Percentiles rank a stretch among this genome's conserved stretches.
phyloP scores from a whole-genome alignment of 2,797 vertebrate genomes.

The Periparus ater region DNA sequence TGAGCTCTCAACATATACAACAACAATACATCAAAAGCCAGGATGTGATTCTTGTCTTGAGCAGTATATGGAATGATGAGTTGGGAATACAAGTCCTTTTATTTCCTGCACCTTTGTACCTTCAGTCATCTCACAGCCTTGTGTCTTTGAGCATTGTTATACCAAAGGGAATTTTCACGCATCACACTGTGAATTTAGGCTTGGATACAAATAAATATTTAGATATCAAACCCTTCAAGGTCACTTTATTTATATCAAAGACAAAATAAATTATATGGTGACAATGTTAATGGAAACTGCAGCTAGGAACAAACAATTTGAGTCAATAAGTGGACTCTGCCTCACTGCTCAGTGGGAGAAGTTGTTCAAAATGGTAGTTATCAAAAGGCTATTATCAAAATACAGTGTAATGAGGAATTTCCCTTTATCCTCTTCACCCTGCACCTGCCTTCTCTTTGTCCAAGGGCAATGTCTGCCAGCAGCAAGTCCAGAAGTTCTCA shows the following conservation, averaged over 20 bases:
- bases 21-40: constrained; percentile 39
- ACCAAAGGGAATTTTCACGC: neutral
- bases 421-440: neutral
- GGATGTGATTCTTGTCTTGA: neutral
- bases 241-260: neutral
- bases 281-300: neutral
- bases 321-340: neutral
- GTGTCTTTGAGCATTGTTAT: constrained; percentile 27
- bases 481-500: neutral
- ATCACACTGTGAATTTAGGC: neutral
- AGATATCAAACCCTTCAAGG: neutral
- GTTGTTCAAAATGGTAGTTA: neutral
- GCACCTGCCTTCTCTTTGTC: neutral
- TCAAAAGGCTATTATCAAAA: neutral
- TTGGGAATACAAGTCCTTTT: constrained; percentile 1
- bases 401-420: neutral
- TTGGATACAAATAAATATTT: neutral
- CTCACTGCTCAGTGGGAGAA: neutral
- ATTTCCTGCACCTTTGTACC: constrained; percentile 27
- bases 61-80: neutral
- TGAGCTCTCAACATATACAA: constrained; percentile 9
- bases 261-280: neutral
- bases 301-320: neutral
- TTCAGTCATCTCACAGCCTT: neutral
- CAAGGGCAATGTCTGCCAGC: neutral